Conservation (phyloP, 2,888 invertebrate genomes). For the Parochlus steinenii region DNA sequence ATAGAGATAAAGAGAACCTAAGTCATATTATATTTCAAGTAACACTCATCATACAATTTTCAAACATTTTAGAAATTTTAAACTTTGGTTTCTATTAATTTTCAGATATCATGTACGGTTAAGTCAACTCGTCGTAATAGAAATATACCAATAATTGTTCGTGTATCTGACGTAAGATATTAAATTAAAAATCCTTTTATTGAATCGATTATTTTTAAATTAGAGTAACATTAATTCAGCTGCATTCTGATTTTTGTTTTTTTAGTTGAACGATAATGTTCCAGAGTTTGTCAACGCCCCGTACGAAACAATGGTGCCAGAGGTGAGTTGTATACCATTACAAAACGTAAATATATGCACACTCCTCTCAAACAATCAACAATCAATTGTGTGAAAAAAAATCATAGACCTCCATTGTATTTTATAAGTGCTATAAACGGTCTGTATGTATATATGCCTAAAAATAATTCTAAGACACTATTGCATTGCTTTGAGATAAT, state of each 20-base stretch:
- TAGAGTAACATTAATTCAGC: no score
- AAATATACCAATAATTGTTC: constrained; percentile 74
- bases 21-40: constrained; percentile 84
- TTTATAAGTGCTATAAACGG: no score
- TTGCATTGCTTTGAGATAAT: no score
- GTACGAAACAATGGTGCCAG: constrained; percentile 68
- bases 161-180: constrained; percentile 40
- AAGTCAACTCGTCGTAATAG: constrained; percentile 62
- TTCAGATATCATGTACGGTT: constrained; percentile 68
- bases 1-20: constrained; percentile 69
- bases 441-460: no score
- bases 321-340: constrained; percentile 45
- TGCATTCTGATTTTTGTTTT: neutral
- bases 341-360: no score
- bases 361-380: no score
- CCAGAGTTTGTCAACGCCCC: constrained; percentile 71
- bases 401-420: no score
- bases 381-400: no score
- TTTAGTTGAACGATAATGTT: constrained; percentile 76
- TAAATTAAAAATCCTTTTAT: neutral
- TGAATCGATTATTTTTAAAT: neutral
- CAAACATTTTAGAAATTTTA: constrained; percentile 14
- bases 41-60: constrained; percentile 19
- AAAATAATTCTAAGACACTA: no score
- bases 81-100: constrained; percentile 18